A percentile compares a stretch with the other conserved stretches of the same genome.
Evolutionary conservation across 2,113 vertebrate species (phyloP).

Genomic region (Trogon surrucura): DNA sequence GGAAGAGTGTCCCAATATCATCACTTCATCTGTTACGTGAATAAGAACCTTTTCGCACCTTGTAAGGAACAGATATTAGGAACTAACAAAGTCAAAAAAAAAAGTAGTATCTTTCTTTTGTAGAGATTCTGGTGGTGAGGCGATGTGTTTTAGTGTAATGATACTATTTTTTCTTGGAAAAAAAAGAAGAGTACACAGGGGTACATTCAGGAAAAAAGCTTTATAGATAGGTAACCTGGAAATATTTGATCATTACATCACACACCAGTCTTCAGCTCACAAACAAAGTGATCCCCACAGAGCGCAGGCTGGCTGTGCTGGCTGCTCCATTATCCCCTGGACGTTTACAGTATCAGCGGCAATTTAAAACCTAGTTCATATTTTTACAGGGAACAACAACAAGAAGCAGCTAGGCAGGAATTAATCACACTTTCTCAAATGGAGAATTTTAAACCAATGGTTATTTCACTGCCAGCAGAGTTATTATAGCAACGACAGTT

Average conservation of each 20-base stretch:
- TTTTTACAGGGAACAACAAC: not conserved
- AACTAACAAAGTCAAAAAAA: not conserved
- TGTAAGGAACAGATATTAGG: conserved; percentile 37
- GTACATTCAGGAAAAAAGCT: not conserved
- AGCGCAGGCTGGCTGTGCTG: not conserved
- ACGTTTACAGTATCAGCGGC: not conserved
- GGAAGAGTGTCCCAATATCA: conserved; percentile 75
- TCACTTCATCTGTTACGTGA: conserved; percentile 77
- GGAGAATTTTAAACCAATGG: not conserved
- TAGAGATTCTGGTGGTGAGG: not conserved
- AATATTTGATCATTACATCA: not conserved
- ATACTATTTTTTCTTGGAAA: conserved; percentile 30
- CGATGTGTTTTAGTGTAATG: conserved; percentile 71
- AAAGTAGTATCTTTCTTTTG: conserved; percentile 70
- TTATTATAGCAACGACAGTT: not conserved
- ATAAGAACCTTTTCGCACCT: conserved; percentile 75
- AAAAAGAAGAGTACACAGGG: rapidly evolving
- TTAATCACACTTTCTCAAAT: not conserved
- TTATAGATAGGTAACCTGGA: not conserved
- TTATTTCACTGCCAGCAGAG: not conserved
- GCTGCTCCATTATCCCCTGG: not conserved
- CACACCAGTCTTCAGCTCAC: not conserved
- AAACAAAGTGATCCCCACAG: not conserved
- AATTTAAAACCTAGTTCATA: not conserved
- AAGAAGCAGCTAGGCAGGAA: not conserved